Evolutionary conservation across 1,140 invertebrate genomes (phyloP).

Genomic region (Tetragonula clypearis): DNA sequence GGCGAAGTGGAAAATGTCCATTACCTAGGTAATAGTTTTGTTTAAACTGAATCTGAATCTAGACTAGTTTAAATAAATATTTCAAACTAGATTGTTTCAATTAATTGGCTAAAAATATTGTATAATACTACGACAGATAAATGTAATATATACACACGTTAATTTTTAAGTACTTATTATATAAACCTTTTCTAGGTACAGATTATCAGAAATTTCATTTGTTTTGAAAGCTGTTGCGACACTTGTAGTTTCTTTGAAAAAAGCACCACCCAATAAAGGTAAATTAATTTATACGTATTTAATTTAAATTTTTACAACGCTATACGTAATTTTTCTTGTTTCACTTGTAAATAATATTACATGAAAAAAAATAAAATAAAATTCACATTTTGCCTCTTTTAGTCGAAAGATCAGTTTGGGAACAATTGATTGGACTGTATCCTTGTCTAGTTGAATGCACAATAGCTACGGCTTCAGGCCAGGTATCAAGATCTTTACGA

Average conservation of each 20-base stretch:
- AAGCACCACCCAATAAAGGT: slow-evolving; percentile 93
- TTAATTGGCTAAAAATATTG: neutral
- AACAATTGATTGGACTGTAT: slow-evolving; percentile 95
- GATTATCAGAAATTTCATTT: slow-evolving; percentile 97
- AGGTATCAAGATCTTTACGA: slow-evolving; percentile 91
- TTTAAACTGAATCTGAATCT: neutral
- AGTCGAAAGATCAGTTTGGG: slow-evolving; percentile 95
- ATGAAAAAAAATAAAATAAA: neutral
- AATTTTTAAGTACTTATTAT: slow-evolving; percentile 67
- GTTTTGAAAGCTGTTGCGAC: slow-evolving; percentile 98
- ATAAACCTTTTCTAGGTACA: slow-evolving; percentile 86
- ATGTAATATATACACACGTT: slow-evolving; percentile 21
- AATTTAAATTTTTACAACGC: slow-evolving; percentile 9
- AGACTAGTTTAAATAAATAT: neutral
- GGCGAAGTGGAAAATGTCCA: slow-evolving; percentile 93
- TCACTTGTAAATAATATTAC: neutral
- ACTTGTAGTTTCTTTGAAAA: slow-evolving; percentile 94
- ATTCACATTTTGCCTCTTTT: slow-evolving; percentile 41
- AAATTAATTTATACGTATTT: slow-evolving; percentile 51
- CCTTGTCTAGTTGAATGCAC: slow-evolving; percentile 95
- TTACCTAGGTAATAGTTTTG: slow-evolving; percentile 88
- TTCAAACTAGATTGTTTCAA: neutral
- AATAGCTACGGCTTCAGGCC: slow-evolving; percentile 87
- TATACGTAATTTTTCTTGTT: neutral
- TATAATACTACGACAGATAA: neutral